phyloP scores from a whole-genome alignment of 1,140 invertebrate species.

The Procambarus clarkii region DNA sequence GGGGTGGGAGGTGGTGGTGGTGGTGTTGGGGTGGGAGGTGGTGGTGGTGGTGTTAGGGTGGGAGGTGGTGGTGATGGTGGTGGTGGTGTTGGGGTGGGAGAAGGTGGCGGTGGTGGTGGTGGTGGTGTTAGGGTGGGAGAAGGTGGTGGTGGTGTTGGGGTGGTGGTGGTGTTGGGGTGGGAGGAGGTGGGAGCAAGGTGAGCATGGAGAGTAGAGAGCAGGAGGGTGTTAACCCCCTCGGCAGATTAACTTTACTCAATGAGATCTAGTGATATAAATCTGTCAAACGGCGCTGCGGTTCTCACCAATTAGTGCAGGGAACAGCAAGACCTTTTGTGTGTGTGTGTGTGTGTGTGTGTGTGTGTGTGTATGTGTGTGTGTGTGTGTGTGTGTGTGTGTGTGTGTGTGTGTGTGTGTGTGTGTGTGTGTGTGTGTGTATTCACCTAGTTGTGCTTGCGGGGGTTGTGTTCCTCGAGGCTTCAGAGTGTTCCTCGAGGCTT shows the following conservation, averaged over 20 bases:
- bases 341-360: conserved; percentile 3
- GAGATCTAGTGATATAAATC: background rate
- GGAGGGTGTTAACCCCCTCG: background rate
- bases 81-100: background rate
- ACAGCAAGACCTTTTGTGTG: conserved; percentile 4
- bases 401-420: background rate
- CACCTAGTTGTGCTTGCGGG: too few species aligned
- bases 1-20: background rate
- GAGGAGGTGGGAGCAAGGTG: background rate
- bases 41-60: background rate
- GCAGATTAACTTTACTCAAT: background rate
- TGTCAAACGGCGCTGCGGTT: conserved; percentile 4
- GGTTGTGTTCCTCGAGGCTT: too few species aligned
- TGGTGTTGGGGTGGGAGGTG: background rate
- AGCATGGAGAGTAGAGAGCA: background rate
- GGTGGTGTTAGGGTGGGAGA: background rate
- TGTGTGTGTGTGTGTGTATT: background rate
- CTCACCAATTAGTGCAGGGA: conserved; percentile 12
- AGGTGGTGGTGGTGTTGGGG: background rate
- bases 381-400: conserved; percentile 5
- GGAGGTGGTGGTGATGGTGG: too few species aligned
- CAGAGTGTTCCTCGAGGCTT: too few species aligned
- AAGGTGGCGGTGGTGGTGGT: background rate
- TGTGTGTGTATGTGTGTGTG: background rate
- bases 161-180: background rate